Evolutionary conservation across 2,113 vertebrate species (phyloP).

Genomic region (Arothron firmamentum): DNA sequence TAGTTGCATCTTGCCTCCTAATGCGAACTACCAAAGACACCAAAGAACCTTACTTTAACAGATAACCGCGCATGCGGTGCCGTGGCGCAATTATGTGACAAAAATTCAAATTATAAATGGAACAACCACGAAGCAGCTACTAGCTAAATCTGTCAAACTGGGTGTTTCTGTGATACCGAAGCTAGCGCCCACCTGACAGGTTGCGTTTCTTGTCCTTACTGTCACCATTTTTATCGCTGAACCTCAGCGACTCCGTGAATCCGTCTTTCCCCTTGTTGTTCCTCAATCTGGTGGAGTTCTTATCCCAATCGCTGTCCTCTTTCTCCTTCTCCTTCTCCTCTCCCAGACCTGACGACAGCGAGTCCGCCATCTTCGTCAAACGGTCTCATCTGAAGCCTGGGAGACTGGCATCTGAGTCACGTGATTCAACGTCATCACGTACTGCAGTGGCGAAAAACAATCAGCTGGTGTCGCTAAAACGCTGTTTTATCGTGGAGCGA

Average conservation of each 20-base stretch:
- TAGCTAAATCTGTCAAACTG: slow-evolving; percentile 36
- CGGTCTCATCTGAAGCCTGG: slow-evolving; percentile 59
- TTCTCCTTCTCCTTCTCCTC: slow-evolving; percentile 76
- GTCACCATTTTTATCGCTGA: slow-evolving; percentile 68
- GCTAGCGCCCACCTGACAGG: slow-evolving; percentile 74
- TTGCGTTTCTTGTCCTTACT: slow-evolving; percentile 60
- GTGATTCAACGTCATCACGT: slow-evolving; percentile 50
- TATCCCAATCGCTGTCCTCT: slow-evolving; percentile 62
- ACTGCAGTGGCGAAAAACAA: background rate
- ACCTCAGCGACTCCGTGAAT: slow-evolving; percentile 66
- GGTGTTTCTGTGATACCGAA: background rate
- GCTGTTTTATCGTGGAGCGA: background rate
- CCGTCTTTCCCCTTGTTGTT: slow-evolving; percentile 46
- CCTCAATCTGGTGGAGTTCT: slow-evolving; percentile 22
- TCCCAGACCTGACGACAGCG: slow-evolving; percentile 66
- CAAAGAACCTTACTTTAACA: background rate
- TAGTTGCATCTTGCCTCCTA: background rate
- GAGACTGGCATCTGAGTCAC: slow-evolving; percentile 54
- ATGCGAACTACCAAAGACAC: slow-evolving; percentile 10
- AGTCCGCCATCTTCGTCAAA: slow-evolving; percentile 79
- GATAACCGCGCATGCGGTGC: background rate
- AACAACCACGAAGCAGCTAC: background rate
- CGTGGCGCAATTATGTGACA: background rate
- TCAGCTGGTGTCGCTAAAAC: slow-evolving; percentile 25
- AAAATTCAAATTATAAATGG: background rate